Evolutionary conservation across 1,140 invertebrate species (phyloP).

Genomic region (Pantala flavescens): DNA sequence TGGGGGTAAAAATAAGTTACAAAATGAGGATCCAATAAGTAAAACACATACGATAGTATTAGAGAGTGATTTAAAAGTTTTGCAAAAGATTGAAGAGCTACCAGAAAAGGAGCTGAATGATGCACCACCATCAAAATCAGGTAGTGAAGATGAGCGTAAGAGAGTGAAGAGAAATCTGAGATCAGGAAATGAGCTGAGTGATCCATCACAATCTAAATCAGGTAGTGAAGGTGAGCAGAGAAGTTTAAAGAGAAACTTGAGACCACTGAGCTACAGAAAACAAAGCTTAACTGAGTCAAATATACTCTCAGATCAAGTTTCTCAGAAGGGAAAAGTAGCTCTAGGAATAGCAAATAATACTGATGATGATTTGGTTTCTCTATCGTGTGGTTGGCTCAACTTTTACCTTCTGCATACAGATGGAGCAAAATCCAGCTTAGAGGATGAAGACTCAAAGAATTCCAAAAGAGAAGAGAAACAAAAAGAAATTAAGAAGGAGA

Average conservation of each 20-base stretch:
- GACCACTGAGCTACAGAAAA: too few relatives aligned
- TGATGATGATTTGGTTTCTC: background rate
- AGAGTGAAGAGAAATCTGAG: too few relatives aligned
- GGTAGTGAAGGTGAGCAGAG: background rate
- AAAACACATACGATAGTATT: background rate
- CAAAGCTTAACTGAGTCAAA: background rate
- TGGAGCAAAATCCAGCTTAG: background rate
- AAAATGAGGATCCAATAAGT: background rate
- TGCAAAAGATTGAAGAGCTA: background rate
- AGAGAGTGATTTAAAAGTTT: background rate
- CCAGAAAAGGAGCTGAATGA: background rate
- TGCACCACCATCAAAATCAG: background rate
- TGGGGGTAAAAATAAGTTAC: background rate
- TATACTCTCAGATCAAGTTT: background rate
- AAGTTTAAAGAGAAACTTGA: background rate
- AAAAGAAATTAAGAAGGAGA: background rate
- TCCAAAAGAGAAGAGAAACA: background rate
- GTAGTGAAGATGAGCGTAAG: background rate
- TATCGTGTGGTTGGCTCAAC: background rate
- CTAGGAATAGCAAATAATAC: background rate
- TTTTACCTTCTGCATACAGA: background rate
- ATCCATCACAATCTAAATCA: background rate
- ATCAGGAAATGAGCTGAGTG: background rate
- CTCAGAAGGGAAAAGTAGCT: background rate
- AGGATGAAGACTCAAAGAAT: background rate